These are phyloP conservation scores for Notospermus geniculatus DNA, from an alignment of 1,140 invertebrate genomes.

Conservation along the genomic window DNA sequence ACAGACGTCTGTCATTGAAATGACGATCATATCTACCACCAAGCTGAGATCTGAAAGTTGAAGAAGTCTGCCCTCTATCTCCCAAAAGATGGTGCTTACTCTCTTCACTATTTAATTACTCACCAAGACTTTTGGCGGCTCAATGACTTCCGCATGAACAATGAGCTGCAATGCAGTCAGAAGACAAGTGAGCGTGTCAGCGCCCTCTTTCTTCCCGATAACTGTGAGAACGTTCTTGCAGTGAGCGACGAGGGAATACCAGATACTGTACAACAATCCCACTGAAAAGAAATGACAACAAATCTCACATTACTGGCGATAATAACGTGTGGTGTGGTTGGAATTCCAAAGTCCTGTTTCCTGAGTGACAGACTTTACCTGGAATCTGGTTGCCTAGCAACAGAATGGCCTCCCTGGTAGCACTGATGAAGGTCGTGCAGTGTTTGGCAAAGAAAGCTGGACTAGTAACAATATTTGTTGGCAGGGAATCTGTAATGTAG, in stretches of 20 bases:
- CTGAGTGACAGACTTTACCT: conserved; percentile 23
- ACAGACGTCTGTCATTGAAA: too few relatives aligned
- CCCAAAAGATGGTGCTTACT: too few relatives aligned
- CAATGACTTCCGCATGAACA: conserved; percentile 26
- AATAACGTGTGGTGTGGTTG: too few relatives aligned
- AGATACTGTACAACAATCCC: conserved; percentile 29
- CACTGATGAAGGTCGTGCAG: conserved; percentile 24
- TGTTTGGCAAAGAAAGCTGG: conserved; percentile 37
- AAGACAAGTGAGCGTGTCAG: conserved; percentile 32
- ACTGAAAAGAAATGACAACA: conserved; percentile 23
- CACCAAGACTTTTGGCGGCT: conserved; percentile 25
- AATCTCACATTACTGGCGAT: background rate
- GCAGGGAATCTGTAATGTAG: conserved; percentile 28
- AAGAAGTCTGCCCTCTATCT: too few relatives aligned
- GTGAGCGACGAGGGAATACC: conserved; percentile 37
- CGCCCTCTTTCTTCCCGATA: conserved; percentile 28
- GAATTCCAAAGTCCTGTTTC: conserved; percentile 3
- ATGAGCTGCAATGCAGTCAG: conserved; percentile 34
- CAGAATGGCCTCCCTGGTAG: conserved; percentile 25
- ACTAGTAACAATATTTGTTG: conserved; percentile 27
- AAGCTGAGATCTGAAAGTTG: too few relatives aligned
- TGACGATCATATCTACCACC: too few relatives aligned
- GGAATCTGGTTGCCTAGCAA: conserved; percentile 24
- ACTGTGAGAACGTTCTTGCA: conserved; percentile 35
- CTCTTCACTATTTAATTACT: too few relatives aligned